Base-by-base conservation (phyloP, 1,140 invertebrate species). In the Acromyrmex echinatior region DNA sequence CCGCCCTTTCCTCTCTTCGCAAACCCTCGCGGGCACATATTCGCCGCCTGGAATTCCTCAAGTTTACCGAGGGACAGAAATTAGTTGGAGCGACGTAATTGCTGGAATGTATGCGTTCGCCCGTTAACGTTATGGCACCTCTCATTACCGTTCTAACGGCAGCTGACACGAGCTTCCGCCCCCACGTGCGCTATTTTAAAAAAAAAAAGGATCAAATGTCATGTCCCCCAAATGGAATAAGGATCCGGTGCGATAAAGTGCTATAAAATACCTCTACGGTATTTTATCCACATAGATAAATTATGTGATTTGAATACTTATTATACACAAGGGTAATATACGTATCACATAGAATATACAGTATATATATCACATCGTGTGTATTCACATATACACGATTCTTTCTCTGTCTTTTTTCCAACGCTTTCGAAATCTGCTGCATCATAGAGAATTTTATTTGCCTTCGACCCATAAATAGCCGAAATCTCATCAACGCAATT, bases 61-160 rank as follows among this genome's bases (percentile, higher is more conserved):
- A 90, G 88, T 90, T 90, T 90, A 88, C 86, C 89, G 74, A 90
- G 88, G 88, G 88, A 90, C 88, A 90, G 89, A 90, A 90, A 90
- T 90, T 90, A 90, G 89, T 90, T 66, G 86, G 86, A 90, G 86
- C 88, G 79, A 87, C 79, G 89, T 90, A 90, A 90, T 90, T 90
- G 89, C 88, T 87, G 68, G 88, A 90, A 90, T 89, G 88, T 90
- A 90, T 90, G 89, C 86, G 88, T 90, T 90, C 80, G 63, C 79
- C 88, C 89, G 88, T 90, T 90, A 90, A 90, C 88, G 86, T 90
- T 90, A 90, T 90, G 88, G 88, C 88, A 87, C 88, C 76, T 90
- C 89, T 90, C 89, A 90, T 90, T 90, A 90, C 88, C 82, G 73
- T 63, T 68, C 85, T 85, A 90, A 90, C 88, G 89, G 86, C 88